These are phyloP conservation scores for Lonchura striata DNA, from an alignment of 2,113 vertebrate genomes.

Conservation along the genomic window DNA sequence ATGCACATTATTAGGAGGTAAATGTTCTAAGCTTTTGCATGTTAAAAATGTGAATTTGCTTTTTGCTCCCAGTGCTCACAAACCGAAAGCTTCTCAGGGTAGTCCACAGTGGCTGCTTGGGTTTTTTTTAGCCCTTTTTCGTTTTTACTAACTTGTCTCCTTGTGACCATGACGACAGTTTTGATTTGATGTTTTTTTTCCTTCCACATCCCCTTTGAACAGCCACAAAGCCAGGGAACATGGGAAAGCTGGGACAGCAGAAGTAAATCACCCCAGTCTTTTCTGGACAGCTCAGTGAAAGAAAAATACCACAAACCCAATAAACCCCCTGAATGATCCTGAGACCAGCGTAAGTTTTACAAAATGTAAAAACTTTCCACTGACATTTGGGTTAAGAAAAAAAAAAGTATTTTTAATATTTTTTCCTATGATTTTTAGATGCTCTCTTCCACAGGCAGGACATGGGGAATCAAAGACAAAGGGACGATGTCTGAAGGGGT, in stretches of 20 bases:
- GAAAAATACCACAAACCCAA: background rate
- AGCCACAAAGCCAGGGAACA: background rate
- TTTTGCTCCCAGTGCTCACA: rapidly evolving
- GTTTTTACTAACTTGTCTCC: background rate
- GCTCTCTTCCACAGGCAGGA: rapidly evolving
- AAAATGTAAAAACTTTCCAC: background rate
- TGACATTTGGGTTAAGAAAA: background rate
- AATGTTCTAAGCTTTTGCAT: background rate
- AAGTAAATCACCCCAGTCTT: background rate
- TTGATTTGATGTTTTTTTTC: background rate
- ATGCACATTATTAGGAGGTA: background rate
- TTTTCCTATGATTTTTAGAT: background rate
- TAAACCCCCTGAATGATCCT: rapidly evolving
- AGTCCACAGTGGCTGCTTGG: rapidly evolving
- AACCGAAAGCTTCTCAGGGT: background rate
- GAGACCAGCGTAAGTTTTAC: background rate
- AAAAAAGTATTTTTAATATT: background rate
- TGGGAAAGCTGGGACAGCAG: background rate
- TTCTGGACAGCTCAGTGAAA: background rate
- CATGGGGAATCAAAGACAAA: background rate
- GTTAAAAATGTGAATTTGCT: background rate
- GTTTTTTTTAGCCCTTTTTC: background rate
- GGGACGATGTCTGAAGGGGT: background rate
- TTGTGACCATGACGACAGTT: background rate
- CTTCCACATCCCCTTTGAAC: background rate